phyloP scores from a whole-genome alignment of 2,113 vertebrate genomes.

The Stigmatopora nigra region DNA sequence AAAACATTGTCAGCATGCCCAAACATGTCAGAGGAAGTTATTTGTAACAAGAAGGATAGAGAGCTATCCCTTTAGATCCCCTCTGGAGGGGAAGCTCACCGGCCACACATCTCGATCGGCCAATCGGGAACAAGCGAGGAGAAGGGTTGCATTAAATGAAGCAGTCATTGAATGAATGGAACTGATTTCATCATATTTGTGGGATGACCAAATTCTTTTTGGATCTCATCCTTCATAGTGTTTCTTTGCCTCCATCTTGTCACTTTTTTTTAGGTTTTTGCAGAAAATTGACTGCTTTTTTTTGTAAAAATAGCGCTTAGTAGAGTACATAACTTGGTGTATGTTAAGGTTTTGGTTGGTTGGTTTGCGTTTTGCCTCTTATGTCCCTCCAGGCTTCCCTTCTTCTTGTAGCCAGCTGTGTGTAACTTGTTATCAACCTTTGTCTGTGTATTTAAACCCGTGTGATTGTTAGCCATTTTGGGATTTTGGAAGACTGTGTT shows the following conservation, averaged over 20 bases:
- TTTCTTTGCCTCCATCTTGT: slow-evolving; percentile 22
- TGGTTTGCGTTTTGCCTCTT: too few species aligned
- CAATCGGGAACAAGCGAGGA: slow-evolving; percentile 56
- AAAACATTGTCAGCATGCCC: slow-evolving; percentile 69
- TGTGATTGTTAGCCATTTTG: too few species aligned
- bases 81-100: slow-evolving; percentile 52
- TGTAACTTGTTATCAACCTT: too few species aligned
- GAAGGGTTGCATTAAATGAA: slow-evolving; percentile 54
- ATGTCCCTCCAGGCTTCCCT: too few species aligned
- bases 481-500: too few species aligned
- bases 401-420: too few species aligned
- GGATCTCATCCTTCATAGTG: slow-evolving; percentile 12
- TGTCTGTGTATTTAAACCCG: too few species aligned
- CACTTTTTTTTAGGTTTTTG: slow-evolving; percentile 14
- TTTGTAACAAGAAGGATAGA: slow-evolving; percentile 69
- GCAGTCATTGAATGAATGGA: slow-evolving; percentile 38
- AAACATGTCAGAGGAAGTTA: slow-evolving; percentile 73
- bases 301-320: neutral
- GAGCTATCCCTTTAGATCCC: slow-evolving; percentile 71
- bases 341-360: too few species aligned
- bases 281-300: neutral
- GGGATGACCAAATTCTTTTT: slow-evolving; percentile 34
- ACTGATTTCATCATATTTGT: slow-evolving; percentile 42
- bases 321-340: neutral
- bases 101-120: slow-evolving; percentile 47